Base-by-base conservation (phyloP, 2,797 vertebrate species). In the Lerista edwardsae region DNA sequence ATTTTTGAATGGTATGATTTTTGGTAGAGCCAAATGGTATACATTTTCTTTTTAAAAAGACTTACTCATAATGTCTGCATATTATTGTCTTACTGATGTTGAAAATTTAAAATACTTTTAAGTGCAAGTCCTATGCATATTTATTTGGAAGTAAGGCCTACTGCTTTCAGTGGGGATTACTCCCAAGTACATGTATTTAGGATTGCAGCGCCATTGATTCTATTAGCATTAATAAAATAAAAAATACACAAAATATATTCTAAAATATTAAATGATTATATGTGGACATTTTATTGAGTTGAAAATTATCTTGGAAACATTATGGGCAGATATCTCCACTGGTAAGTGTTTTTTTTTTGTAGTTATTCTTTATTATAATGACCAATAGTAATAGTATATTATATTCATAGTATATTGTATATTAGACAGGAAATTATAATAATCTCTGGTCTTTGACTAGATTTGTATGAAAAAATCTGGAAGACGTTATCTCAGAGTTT, bases 391-490 rank as follows among this genome's bases (percentile, higher is more conserved):
- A 15, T 75, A 81, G 79, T 88, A 83, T 80, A n/a, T n/a, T n/a
- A n/a, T n/a, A n/a, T 91, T 77, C 90, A 71, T 87, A 91, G 91
- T 86, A 74, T 87, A 79, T 89, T 75, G 88, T 79, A 84, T 61
- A 84, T 78, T 61, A 91, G 87, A 25, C 11, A 55, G 11, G 65
- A 87, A 83, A 86, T 83, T 90, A 73, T 84, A 89, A 88, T 93
- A 86, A 84, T 90, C 75, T 83, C 91, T 88, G 71, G 86, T 90
- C 31, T 71, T 82, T 36, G 75, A 3, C 81, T 91, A 90, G 84
- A 82, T 36, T 6, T 79, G 21, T 79, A 31, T 80, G 59, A 68
- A 65, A 91, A 87, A 61, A 83, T 87, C 76, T 91, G 4, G 39
- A 90, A 12, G 47, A 25, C 65, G 92, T 94, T 88, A 67, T 86